Conservation (phyloP, 2,113 vertebrate genomes). For the Brachionichthys hirsutus region DNA sequence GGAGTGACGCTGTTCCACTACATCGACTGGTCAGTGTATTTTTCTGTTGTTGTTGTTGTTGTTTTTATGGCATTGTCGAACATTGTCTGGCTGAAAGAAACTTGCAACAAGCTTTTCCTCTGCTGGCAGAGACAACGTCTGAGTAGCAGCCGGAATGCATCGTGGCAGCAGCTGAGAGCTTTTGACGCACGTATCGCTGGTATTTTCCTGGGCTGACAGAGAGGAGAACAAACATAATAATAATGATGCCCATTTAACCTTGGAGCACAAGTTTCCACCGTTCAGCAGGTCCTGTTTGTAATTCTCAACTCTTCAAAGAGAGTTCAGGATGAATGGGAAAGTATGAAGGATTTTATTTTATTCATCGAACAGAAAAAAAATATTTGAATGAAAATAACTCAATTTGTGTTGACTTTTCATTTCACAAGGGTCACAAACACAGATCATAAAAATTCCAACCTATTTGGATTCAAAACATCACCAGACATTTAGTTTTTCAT, state of each 20-base stretch:
- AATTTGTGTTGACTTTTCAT: too few species aligned
- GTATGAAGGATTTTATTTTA: not conserved
- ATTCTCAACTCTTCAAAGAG: slow-evolving; percentile 37
- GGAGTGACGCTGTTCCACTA: too few species aligned
- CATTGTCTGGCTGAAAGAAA: too few species aligned
- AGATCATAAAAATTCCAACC: too few species aligned
- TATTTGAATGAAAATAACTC: too few species aligned
- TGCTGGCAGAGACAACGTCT: slow-evolving; percentile 38
- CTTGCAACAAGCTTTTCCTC: slow-evolving; percentile 18
- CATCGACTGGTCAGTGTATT: too few species aligned
- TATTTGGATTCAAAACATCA: too few species aligned
- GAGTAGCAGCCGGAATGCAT: slow-evolving; percentile 49
- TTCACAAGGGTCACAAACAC: too few species aligned
- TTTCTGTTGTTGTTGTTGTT: too few species aligned
- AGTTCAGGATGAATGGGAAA: slow-evolving; percentile 14
- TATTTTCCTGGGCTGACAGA: slow-evolving; percentile 32
- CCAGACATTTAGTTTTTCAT: too few species aligned
- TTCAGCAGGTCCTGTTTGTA: slow-evolving; percentile 37
- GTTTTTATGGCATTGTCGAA: too few species aligned
- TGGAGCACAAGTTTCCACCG: slow-evolving; percentile 27
- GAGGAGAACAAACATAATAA: slow-evolving; percentile 12
- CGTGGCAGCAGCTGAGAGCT: slow-evolving; percentile 37
- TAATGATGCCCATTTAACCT: slow-evolving; percentile 28
- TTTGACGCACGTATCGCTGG: slow-evolving; percentile 34
- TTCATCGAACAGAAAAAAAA: too few species aligned